phyloP scores from a whole-genome alignment of 1,140 invertebrate genomes.

The Spodoptera frugiperda region DNA sequence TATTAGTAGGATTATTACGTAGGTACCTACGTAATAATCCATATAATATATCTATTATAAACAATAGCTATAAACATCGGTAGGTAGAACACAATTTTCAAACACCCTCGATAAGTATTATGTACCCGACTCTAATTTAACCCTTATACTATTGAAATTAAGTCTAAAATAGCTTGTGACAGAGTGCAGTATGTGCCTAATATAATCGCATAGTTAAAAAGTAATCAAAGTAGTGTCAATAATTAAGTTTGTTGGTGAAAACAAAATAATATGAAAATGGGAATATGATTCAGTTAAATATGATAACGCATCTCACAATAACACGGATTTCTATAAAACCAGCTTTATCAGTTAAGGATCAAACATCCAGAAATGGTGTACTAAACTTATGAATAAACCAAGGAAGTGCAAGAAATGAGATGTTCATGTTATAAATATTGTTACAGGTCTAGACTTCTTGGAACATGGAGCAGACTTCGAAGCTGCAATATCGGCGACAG shows the following conservation, averaged over 20 bases:
- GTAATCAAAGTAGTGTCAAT: not conserved
- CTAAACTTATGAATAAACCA: not conserved
- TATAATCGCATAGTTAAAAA: not conserved
- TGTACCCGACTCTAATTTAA: not conserved
- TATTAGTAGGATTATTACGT: no score
- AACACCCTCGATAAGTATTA: constrained; percentile 2
- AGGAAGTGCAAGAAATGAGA: not conserved
- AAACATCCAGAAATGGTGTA: constrained; percentile 1
- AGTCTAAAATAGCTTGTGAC: not conserved
- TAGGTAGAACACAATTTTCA: not conserved
- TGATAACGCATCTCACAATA: constrained; percentile 31
- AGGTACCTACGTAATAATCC: no score
- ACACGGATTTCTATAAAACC: not conserved
- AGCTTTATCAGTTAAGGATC: constrained; percentile 42
- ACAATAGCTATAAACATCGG: not conserved
- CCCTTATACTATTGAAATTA: not conserved
- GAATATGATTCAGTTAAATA: constrained; percentile 9
- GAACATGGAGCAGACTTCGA: constrained; percentile 91
- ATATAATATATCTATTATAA: no score
- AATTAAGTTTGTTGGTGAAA: not conserved
- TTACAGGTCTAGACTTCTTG: constrained; percentile 90
- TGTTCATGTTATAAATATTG: constrained; percentile 41
- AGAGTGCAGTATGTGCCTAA: not conserved
- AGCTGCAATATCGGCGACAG: constrained; percentile 89
- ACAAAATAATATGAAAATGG: constrained; percentile 10